Evolutionary conservation across 2,888 invertebrate species (phyloP).

Genomic region (Lobophora halterata): DNA sequence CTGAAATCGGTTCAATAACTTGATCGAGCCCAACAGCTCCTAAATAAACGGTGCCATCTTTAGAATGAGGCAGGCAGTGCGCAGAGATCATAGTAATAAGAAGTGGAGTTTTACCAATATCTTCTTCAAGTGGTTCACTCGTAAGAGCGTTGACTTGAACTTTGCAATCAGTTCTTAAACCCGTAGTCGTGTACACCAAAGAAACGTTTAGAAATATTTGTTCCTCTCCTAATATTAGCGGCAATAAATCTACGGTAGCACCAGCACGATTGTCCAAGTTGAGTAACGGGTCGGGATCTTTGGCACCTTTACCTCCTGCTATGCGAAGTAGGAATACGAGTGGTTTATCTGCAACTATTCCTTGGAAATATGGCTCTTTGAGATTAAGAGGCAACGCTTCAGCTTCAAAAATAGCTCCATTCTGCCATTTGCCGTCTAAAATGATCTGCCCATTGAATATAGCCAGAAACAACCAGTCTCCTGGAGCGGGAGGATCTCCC

Average conservation of each 20-base stretch:
- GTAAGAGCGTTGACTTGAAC: constrained; percentile 44
- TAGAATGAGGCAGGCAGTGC: constrained; percentile 58
- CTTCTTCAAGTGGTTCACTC: constrained; percentile 34
- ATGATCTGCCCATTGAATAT: constrained; percentile 51
- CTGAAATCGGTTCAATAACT: constrained; percentile 38
- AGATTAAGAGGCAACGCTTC: constrained; percentile 49
- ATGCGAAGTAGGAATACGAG: constrained; percentile 56
- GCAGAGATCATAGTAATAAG: constrained; percentile 62
- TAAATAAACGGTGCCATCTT: constrained; percentile 61
- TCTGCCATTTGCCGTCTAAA: constrained; percentile 51
- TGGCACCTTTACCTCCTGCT: constrained; percentile 44
- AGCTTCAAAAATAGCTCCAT: constrained; percentile 34
- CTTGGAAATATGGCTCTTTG: constrained; percentile 40
- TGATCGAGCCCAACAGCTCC: constrained; percentile 57
- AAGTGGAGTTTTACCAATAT: constrained; percentile 42
- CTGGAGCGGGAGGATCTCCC: constrained; percentile 43
- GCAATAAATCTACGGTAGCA: constrained; percentile 61
- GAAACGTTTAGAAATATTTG: constrained; percentile 43
- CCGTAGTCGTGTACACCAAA: constrained; percentile 46
- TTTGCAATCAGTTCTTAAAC: constrained; percentile 41
- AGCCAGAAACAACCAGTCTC: constrained; percentile 47
- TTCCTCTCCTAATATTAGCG: constrained; percentile 60
- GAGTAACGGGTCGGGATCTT: constrained; percentile 57
- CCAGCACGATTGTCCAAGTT: constrained; percentile 62
- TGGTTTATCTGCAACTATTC: constrained; percentile 50